These are phyloP conservation scores for Akabosia matsudoensis DNA, from an alignment of 1,140 invertebrate species.

Conservation along the genomic window DNA sequence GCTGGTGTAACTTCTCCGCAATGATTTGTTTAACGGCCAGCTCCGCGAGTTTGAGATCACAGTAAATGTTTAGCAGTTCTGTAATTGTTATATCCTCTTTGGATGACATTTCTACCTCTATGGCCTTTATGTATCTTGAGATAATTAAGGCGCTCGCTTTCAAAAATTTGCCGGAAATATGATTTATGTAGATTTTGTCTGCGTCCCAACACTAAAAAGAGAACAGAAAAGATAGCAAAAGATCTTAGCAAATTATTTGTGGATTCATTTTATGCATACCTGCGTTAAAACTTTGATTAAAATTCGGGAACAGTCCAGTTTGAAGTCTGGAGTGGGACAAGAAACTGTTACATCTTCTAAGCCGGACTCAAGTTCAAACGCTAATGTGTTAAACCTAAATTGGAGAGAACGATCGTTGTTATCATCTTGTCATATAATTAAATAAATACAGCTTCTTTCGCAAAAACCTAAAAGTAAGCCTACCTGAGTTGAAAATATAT, in stretches of 20 bases:
- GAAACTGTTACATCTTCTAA: slow-evolving; percentile 30
- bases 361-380: slow-evolving; percentile 43
- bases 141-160: slow-evolving; percentile 47
- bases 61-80: slow-evolving; percentile 35
- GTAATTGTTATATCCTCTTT: slow-evolving; percentile 26
- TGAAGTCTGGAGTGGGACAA: slow-evolving; percentile 41
- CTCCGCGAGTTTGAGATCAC: slow-evolving; percentile 44
- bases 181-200: slow-evolving; percentile 41
- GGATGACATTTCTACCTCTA: slow-evolving; percentile 28
- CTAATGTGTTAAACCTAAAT: slow-evolving; percentile 42
- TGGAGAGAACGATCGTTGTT: background rate
- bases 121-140: slow-evolving; percentile 36
- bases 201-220: slow-evolving; percentile 44
- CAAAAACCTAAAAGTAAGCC: background rate
- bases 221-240: background rate
- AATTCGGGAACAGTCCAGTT: slow-evolving; percentile 40
- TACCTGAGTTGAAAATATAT: slow-evolving; percentile 89
- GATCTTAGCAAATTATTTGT: slow-evolving; percentile 1
- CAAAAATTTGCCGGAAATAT: slow-evolving; percentile 41
- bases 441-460: background rate
- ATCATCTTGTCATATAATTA: slow-evolving; percentile 11
- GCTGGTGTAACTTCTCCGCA: slow-evolving; percentile 32
- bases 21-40: slow-evolving; percentile 44
- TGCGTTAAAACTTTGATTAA: slow-evolving; percentile 43
- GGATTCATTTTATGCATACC: too few relatives aligned